phyloP scores from a whole-genome alignment of 2,797 vertebrate genomes.

The Poeciliopsis presidionis region DNA sequence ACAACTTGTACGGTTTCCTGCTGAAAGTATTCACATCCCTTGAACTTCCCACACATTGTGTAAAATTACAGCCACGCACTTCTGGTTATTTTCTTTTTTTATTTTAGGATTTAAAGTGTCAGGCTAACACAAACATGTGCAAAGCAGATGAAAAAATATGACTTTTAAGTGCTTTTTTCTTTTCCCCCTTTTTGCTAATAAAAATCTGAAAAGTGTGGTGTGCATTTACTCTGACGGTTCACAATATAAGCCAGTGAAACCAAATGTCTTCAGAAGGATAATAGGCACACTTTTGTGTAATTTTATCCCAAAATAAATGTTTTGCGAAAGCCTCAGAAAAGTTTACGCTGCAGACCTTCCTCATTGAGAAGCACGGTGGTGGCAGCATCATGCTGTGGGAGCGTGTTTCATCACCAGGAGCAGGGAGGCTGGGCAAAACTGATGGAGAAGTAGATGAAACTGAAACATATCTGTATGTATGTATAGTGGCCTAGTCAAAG shows the following conservation, averaged over 20 bases:
- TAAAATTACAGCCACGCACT: neutral
- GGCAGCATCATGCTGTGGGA: neutral
- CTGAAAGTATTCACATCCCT: neutral
- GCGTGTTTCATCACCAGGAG: neutral
- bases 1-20: conserved; percentile 1
- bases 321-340: neutral
- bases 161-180: neutral
- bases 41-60: neutral
- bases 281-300: neutral
- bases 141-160: neutral
- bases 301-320: neutral
- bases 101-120: neutral
- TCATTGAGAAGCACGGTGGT: neutral
- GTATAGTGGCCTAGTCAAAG: neutral
- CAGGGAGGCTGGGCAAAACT: neutral
- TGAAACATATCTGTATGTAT: neutral
- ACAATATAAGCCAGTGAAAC: neutral
- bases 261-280: neutral
- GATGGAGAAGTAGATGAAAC: neutral
- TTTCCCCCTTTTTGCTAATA: neutral
- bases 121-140: neutral
- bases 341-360: neutral
- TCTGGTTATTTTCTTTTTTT: neutral
- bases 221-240: neutral
- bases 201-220: neutral